Base-by-base conservation (phyloP, 2,888 invertebrate species). In the Emmelina monodactyla region DNA sequence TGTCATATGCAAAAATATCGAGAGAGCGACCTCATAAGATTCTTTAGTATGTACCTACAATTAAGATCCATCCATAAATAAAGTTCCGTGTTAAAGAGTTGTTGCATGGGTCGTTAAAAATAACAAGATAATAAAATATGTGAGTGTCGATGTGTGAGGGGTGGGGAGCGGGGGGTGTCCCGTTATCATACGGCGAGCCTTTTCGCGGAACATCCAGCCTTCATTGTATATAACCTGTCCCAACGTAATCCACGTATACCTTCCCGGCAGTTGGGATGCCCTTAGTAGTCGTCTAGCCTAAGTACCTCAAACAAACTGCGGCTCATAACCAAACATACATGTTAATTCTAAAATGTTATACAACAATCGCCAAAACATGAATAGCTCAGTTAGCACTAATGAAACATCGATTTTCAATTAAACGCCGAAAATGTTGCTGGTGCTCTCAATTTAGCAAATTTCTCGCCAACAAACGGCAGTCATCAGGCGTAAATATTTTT, bases 91-190 rank as follows among this genome's bases (percentile, higher is more conserved):
- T 43, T 47, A 39, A 44, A 37, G 34, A 44, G 46, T 45, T 46
- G 48, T 43, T n/a, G n/a, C n/a, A 48, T 49, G 45, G 48, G 51
- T 57, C 50, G 50, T 51, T 51, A 53, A 54, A 53, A 54, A 53
- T 53, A 55, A 55, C 51, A 49, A 50, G 51, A 48, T 49, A 53
- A 53, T 54, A 53, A 53, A 54, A 44, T 48, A 47, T 52, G 45
- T 46, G 50, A 46, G 48, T 46, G 45, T 47, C 42, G 40, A 33
- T 33, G 41, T 37, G n/a, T n/a, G n/a, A 43, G 34, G 10, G 16
- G 37, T 19, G 34, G 28, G 28, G 34, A 37, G 37, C 41, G 39
- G 38, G 34, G 22, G 38, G 45, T 53, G n/a, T n/a, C 9, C 25
- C 25, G 25, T 52, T 55, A 58, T 61, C 11, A 25, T 10, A 11